Conservation (phyloP, 2,888 invertebrate species). For the Leptopterna dolabrata region DNA sequence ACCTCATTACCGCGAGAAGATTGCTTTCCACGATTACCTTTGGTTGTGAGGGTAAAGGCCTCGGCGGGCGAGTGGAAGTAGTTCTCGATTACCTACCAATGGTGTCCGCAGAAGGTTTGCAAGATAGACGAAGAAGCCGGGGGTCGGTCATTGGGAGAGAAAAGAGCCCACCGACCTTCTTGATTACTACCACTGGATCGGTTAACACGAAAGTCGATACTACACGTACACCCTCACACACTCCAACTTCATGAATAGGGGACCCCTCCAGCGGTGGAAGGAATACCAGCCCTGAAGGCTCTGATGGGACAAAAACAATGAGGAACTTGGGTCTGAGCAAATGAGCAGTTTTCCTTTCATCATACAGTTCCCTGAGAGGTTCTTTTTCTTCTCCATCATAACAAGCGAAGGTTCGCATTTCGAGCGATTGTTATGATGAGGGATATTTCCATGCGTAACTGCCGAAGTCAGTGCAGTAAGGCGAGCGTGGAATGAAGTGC, state of each 20-base stretch:
- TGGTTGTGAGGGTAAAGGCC: not conserved
- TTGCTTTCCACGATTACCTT: conserved; percentile 5
- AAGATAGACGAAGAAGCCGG: not conserved
- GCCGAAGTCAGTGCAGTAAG: no score
- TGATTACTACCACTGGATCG: not conserved
- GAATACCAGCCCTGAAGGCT: not conserved
- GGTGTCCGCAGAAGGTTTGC: not conserved
- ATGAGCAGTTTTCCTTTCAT: not conserved
- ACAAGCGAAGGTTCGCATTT: no score
- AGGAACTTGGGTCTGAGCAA: not conserved
- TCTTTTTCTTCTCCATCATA: no score
- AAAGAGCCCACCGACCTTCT: not conserved
- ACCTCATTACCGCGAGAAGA: conserved; percentile 20
- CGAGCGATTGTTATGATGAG: no score
- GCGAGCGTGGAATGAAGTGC: no score
- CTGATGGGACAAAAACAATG: not conserved
- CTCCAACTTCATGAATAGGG: not conserved
- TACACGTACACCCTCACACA: not conserved
- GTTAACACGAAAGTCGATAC: not conserved
- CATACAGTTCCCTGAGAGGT: not conserved
- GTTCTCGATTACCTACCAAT: not conserved
- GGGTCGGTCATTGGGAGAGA: not conserved
- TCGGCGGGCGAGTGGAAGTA: not conserved
- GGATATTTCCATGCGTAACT: no score
- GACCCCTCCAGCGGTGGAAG: no score